Conservation (phyloP, 2,888 invertebrate species). For the Hermaeophaga mercurialis region DNA sequence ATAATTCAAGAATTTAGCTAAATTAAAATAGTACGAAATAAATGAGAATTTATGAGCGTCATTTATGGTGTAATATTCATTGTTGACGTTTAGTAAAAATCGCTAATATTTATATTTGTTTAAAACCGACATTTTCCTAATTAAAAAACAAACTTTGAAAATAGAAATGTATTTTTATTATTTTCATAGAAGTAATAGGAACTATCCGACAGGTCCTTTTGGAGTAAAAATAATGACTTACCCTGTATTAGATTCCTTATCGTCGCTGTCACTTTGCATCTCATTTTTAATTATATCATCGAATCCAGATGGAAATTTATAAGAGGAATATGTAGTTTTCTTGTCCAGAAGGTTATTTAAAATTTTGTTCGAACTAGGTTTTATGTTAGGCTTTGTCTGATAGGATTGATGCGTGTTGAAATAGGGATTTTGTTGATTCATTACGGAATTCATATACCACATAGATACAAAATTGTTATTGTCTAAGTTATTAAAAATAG, state of each 20-base stretch:
- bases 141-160: no score
- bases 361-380: constrained; percentile 47
- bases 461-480: constrained; percentile 57
- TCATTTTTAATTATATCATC: constrained; percentile 56
- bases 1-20: no score
- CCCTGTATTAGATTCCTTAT: constrained; percentile 31
- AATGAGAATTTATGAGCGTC: no score
- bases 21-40: no score
- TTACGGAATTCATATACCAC: constrained; percentile 58
- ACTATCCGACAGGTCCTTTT: no score
- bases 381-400: constrained; percentile 34
- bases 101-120: no score
- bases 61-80: no score
- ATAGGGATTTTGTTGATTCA: constrained; percentile 49
- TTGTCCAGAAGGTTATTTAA: constrained; percentile 56
- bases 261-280: constrained; percentile 44
- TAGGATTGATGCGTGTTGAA: constrained; percentile 40
- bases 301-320: constrained; percentile 51
- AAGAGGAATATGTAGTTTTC: constrained; percentile 47
- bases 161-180: no score
- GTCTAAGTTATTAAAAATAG: constrained; percentile 57
- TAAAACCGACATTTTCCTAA: no score
- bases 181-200: no score
- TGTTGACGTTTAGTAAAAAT: no score
- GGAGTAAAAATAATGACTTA: constrained; percentile 20